Percentiles rank a stretch among this genome's conserved stretches.
These are phyloP conservation scores for Alentia gelatinosa DNA, from an alignment of 2,888 invertebrate species.

Conservation along the genomic window DNA sequence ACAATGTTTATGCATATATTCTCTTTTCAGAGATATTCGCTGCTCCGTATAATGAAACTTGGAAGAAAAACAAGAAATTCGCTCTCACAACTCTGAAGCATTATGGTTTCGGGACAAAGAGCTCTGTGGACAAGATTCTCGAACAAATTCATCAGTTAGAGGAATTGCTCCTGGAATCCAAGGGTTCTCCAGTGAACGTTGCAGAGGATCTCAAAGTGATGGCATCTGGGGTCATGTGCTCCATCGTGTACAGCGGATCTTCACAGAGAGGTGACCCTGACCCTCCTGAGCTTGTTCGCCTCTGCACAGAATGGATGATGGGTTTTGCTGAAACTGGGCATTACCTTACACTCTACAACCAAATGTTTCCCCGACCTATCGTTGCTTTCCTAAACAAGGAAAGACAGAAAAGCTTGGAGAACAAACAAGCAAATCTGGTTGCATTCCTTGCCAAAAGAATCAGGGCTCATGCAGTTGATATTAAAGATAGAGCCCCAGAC, in stretches of 20 bases:
- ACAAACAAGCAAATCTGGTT: too few species aligned
- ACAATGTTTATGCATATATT: neutral
- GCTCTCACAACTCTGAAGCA: neutral
- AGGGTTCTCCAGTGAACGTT: neutral
- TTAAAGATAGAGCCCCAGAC: neutral
- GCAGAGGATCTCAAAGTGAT: neutral
- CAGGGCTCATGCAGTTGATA: neutral
- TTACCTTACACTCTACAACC: neutral
- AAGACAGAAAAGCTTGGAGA: neutral
- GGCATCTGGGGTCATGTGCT: neutral
- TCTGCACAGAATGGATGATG: neutral
- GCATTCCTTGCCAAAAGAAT: neutral
- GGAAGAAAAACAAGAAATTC: slow-evolving; percentile 50
- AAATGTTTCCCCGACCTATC: neutral
- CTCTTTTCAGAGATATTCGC: neutral
- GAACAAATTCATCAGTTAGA: neutral
- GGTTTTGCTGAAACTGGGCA: neutral
- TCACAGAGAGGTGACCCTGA: neutral
- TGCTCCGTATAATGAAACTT: neutral
- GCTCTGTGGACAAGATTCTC: neutral
- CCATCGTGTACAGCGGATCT: neutral
- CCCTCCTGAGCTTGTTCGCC: neutral
- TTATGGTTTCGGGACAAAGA: neutral
- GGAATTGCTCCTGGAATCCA: neutral
- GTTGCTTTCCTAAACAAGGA: neutral